Evolutionary conservation across 2,113 vertebrate species (phyloP), one percentile per base, ranked within the genome.

Genomic region (Malurus cyaneus): DNA sequence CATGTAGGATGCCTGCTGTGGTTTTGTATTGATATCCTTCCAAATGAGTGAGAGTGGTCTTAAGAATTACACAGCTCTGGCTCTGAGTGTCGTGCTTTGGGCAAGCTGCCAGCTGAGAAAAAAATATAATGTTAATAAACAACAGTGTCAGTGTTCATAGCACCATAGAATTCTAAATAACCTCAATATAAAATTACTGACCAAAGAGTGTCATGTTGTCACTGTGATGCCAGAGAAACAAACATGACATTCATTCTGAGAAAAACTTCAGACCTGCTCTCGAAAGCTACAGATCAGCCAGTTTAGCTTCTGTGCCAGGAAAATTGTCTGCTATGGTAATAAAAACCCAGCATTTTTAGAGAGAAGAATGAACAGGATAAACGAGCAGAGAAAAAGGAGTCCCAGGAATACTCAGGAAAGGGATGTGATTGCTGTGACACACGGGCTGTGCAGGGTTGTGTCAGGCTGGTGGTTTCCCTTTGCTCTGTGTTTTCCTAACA

Each of bases 11-110:
- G 32, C 57, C 46, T 53, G 7, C 47, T 44, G 32, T 57, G 76
- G 39, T 66, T 96, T 89, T 77, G 49, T 91, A 88, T 80, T 59
- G 32, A n/a, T 59, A 24, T 28, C 72, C 66, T 94, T 89, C 69
- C n/a, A 91, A 84, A 71, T 50, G 79, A 95, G 76, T 78, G 81
- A 89, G 94, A 88, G 60, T 18, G 15, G 28, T 76, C 74, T 79
- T 91, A 91, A 90, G 94, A 89, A 47, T 57, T 31, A n/a, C 64
- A 61, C 54, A 86, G 80, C 42, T 32, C 44, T 81, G 56, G 49
- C 74, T 93, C 34, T 50, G 54, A 85, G 20, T 70, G 29, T 5
- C 32, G 32, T 7, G 28, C 50, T 12, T 23, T 50, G 49, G 67
- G 49, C 17, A 32, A 62, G 25, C 65, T n/a, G 32, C 62, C 70